phyloP scores from a whole-genome alignment of 2,113 vertebrate genomes.

The Dolichotis patagonum region DNA sequence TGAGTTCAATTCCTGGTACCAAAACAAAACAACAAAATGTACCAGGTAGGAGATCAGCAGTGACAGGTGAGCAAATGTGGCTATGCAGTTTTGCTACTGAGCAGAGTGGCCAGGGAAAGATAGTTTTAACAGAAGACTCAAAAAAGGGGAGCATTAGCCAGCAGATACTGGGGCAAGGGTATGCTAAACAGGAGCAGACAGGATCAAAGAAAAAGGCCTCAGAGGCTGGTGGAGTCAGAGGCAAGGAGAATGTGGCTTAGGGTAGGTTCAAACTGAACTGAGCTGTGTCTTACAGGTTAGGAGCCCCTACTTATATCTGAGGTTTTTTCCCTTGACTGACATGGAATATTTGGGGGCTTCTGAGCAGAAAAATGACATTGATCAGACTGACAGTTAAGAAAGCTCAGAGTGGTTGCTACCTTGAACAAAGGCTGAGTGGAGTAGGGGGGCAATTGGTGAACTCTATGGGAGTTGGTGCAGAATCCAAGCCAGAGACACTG shows the following conservation, averaged over 20 bases:
- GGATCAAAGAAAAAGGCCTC: background rate
- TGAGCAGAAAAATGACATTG: background rate
- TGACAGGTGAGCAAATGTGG: background rate
- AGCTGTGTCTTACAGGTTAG: background rate
- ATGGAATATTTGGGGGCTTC: background rate
- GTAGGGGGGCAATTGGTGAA: fast-evolving
- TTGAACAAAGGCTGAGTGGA: background rate
- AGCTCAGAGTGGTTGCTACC: background rate
- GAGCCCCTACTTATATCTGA: background rate
- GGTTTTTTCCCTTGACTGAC: background rate
- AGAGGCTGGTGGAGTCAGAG: background rate
- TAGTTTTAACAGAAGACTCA: background rate
- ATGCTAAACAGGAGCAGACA: fast-evolving
- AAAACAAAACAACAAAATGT: background rate
- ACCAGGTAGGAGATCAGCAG: background rate
- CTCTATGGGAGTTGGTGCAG: background rate
- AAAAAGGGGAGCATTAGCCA: background rate
- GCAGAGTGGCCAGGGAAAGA: background rate
- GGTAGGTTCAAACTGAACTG: background rate
- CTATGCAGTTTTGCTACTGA: background rate
- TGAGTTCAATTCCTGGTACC: too few relatives aligned
- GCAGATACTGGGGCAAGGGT: background rate
- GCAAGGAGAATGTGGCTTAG: background rate
- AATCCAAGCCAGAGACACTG: background rate
- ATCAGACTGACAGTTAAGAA: background rate